Percentiles rank a stretch among this genome's conserved stretches.
Conservation (phyloP, 1,140 invertebrate species). For the Fopius arisanus region DNA sequence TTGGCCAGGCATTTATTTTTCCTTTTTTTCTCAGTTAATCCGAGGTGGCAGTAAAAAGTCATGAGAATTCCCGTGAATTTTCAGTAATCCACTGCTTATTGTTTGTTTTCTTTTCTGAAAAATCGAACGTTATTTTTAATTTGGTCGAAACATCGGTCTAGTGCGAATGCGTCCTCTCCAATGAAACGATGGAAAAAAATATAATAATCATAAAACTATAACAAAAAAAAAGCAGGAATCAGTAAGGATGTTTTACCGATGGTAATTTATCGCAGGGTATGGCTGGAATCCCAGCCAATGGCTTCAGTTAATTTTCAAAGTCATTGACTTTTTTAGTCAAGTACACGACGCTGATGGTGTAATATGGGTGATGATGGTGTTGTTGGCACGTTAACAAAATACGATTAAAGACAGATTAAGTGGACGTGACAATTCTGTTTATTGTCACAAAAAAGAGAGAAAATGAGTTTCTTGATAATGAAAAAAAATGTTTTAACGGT, state of each 20-base stretch:
- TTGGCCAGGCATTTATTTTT: background rate
- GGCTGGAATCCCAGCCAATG: background rate
- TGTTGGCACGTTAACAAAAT: slow-evolving; percentile 6
- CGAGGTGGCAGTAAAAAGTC: background rate
- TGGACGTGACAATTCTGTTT: slow-evolving; percentile 28
- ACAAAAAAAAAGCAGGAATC: background rate
- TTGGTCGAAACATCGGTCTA: slow-evolving; percentile 28
- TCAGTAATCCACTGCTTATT: background rate
- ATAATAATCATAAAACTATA: background rate
- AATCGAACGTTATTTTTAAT: background rate
- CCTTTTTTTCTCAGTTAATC: background rate
- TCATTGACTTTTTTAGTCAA: background rate
- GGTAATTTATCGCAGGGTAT: background rate
- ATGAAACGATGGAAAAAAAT: background rate
- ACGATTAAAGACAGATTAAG: background rate
- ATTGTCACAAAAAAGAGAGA: too few relatives aligned
- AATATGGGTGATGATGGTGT: slow-evolving; percentile 39
- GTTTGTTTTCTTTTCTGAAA: background rate
- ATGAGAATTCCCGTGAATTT: background rate
- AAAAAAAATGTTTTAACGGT: too few relatives aligned
- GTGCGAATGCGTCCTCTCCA: slow-evolving; percentile 23
- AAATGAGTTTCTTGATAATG: too few relatives aligned
- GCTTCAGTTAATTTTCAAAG: background rate
- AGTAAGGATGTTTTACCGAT: background rate
- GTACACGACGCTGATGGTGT: slow-evolving; percentile 46